A percentile compares a stretch with the other conserved stretches of the same genome.
Evolutionary conservation across 1,140 invertebrate species (phyloP).

Genomic region (Monochamus saltuarius): DNA sequence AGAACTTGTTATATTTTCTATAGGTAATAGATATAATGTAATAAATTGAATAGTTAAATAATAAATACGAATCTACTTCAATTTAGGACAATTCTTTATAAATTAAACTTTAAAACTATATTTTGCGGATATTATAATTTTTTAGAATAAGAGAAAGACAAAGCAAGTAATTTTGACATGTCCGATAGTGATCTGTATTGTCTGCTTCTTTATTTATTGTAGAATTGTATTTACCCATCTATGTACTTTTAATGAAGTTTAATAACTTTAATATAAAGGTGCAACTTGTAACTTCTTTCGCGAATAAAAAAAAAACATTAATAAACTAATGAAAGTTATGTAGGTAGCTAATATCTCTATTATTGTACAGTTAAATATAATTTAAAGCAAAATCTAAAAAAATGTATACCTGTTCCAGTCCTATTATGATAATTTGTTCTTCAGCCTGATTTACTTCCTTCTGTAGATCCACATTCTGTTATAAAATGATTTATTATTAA

Average conservation of each 20-base stretch:
- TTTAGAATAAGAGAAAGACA: too few relatives aligned
- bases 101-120: too few relatives aligned
- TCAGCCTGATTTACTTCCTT: slow-evolving; percentile 57
- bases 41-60: background rate
- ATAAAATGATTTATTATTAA: background rate
- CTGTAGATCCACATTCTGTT: slow-evolving; percentile 44
- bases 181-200: too few relatives aligned
- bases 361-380: background rate
- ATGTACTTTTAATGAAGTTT: background rate
- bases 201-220: too few relatives aligned
- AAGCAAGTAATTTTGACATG: too few relatives aligned
- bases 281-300: background rate
- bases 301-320: background rate
- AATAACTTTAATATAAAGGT: background rate
- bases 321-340: background rate
- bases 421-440: slow-evolving; percentile 57
- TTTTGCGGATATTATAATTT: too few relatives aligned
- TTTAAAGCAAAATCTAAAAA: background rate
- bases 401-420: slow-evolving; percentile 56
- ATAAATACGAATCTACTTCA: too few relatives aligned
- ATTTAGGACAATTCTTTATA: too few relatives aligned
- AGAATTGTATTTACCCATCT: background rate
- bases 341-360: background rate
- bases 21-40: too few relatives aligned
- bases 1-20: background rate